phyloP scores from a whole-genome alignment of 2,888 invertebrate genomes.

The Myathropa florea region DNA sequence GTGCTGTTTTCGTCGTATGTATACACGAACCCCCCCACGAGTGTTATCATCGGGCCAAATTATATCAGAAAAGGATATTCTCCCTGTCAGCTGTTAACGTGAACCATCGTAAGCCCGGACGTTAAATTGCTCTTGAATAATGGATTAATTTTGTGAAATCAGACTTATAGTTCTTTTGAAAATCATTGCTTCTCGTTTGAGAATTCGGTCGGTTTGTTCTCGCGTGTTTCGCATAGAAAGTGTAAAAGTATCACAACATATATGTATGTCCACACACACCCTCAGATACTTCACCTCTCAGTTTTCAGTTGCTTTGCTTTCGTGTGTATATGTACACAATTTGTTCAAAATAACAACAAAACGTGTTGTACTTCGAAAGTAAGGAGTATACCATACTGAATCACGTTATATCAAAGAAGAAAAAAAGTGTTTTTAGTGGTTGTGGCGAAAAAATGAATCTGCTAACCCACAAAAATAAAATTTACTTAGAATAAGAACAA shows the following conservation, averaged over 20 bases:
- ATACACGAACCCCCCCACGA: conserved; percentile 51
- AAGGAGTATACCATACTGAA: conserved; percentile 36
- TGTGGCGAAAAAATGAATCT: conserved; percentile 36
- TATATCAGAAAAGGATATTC: conserved; percentile 41
- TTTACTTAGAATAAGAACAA: conserved; percentile 36
- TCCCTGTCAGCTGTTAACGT: conserved; percentile 52
- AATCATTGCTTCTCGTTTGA: conserved; percentile 36
- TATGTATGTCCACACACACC: conserved; percentile 41
- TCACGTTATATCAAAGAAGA: conserved; percentile 21
- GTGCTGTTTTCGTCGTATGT: conserved; percentile 57
- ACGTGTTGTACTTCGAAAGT: conserved; percentile 27
- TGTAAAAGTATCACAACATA: conserved; percentile 29
- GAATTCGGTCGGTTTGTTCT: conserved; percentile 39
- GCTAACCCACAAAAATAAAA: conserved; percentile 32
- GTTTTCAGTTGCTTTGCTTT: conserved; percentile 30
- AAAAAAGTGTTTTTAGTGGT: conserved; percentile 18
- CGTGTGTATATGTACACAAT: conserved; percentile 40
- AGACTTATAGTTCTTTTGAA: conserved; percentile 34
- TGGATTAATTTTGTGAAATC: conserved; percentile 30
- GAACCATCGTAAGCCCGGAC: conserved; percentile 1
- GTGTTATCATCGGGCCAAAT: conserved; percentile 60
- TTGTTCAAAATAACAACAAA: conserved; percentile 66
- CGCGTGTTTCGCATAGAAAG: conserved; percentile 60
- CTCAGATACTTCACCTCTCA: conserved; percentile 50
- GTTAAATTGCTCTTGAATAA: conserved; percentile 34